Base-by-base conservation (phyloP, 1,140 invertebrate species). In the Bursaphelenchus mucronatus region DNA sequence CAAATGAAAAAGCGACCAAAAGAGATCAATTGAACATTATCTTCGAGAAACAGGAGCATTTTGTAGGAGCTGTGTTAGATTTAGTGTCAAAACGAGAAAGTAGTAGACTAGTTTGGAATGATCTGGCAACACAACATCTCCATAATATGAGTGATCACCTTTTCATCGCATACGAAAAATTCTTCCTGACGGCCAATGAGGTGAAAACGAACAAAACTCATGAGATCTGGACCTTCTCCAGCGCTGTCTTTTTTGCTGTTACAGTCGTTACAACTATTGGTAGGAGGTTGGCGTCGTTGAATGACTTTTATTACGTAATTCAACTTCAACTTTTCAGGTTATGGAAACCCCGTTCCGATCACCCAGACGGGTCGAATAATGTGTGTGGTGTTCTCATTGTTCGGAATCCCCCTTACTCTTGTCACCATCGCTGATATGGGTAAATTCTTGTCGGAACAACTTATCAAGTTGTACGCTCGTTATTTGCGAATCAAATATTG, bases 371-470 rank as follows among this genome's bases (percentile, higher is more conserved):
- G 78, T 43, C 44, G 78, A 51, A 67, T 80, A 47, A 66, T 69
- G 40, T 80, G 78, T 54, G 76, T 80, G 49, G 46, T 76, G 1
- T 80, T 80, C 65, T 74, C 79, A 8, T 61, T 80, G 46, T 78
- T 81, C 50, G 78, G 78, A 39, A 81, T 80, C 39, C 78, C 78
- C 10, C 62, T 80, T 15, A 80, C 78, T 10, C 55, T 80, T n/a
- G 79, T 80, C 9, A 80, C 78, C 13, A 80, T 80, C 53, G 78
- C 78, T 8, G 79, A 80, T 69, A 67, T 80, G 61, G 78, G 78
- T 44, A 80, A 80, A 66, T 80, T 80, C 67, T 68, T 80, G 21
- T 69, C 64, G 13, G 78, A 80, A 63, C 72, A 80, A 64, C 71
- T 80, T 11, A 67, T 80, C 13, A 81, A 79, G 78, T 44, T 80